phyloP scores from a whole-genome alignment of 2,888 invertebrate genomes.

The Ethmia dodecea region DNA sequence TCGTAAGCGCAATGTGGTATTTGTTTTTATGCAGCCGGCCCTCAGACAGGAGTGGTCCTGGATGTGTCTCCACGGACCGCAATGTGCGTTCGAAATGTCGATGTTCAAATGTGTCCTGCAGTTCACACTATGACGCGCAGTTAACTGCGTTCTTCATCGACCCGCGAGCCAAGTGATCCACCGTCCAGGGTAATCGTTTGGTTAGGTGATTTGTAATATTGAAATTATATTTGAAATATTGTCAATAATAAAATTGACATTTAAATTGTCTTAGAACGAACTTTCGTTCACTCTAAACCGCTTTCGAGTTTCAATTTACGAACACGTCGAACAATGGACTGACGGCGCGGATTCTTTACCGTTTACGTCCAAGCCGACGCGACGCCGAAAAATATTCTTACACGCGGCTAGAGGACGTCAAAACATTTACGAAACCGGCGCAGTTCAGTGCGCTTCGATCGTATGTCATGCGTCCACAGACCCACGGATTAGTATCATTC shows the following conservation, averaged over 20 bases:
- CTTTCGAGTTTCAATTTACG: background rate
- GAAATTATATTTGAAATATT: too few relatives aligned
- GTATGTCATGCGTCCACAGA: too few relatives aligned
- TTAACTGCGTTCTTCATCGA: constrained; percentile 79
- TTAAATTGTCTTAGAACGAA: background rate
- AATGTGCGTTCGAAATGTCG: constrained; percentile 80
- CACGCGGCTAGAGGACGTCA: background rate
- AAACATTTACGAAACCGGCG: too few relatives aligned
- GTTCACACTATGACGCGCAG: constrained; percentile 62
- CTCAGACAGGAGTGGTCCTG: constrained; percentile 69
- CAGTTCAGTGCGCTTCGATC: too few relatives aligned
- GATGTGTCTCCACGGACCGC: constrained; percentile 63
- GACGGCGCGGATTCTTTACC: background rate
- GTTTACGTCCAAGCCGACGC: background rate
- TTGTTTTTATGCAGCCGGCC: constrained; percentile 36
- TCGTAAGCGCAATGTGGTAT: constrained; percentile 19
- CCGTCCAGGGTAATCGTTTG: constrained; percentile 57
- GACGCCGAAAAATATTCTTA: background rate
- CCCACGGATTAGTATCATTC: too few relatives aligned
- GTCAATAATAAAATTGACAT: background rate
- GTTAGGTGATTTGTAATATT: too few relatives aligned
- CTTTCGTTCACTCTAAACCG: background rate
- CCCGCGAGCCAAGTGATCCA: constrained; percentile 79
- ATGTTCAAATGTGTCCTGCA: constrained; percentile 77
- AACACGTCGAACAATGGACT: background rate